These are phyloP conservation scores for Cotesia congregata DNA, from an alignment of 2,888 invertebrate genomes.

Conservation along the genomic window DNA sequence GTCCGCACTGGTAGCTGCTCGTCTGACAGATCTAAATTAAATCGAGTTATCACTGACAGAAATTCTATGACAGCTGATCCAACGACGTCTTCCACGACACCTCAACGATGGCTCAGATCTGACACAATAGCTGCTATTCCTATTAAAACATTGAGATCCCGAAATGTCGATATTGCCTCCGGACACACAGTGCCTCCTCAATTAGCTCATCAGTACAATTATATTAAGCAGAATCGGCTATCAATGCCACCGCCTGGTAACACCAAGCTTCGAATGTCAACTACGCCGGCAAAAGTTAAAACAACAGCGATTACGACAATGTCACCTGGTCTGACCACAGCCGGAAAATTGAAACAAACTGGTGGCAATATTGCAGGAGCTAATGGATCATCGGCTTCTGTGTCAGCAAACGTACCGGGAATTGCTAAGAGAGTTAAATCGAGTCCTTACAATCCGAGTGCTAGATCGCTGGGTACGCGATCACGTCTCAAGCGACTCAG, in stretches of 20 bases:
- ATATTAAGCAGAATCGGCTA: conserved; percentile 61
- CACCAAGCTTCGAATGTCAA: conserved; percentile 56
- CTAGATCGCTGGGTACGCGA: conserved; percentile 63
- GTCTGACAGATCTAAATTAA: conserved; percentile 47
- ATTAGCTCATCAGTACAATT: conserved; percentile 62
- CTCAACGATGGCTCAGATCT: conserved; percentile 68
- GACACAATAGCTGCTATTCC: conserved; percentile 69
- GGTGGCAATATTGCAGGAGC: conserved; percentile 22
- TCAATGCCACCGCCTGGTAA: conserved; percentile 49
- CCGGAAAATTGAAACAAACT: conserved; percentile 45
- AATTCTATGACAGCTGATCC: conserved; percentile 38
- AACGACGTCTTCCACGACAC: conserved; percentile 47
- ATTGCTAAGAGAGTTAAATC: conserved; percentile 64
- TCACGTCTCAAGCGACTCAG: conserved; percentile 67
- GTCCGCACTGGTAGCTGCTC: conserved; percentile 29
- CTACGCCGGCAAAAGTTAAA: conserved; percentile 27
- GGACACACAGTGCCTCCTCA: conserved; percentile 65
- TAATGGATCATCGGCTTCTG: conserved; percentile 27
- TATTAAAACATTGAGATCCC: conserved; percentile 67
- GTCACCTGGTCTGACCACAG: background rate
- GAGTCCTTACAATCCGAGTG: conserved; percentile 60
- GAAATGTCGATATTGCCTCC: conserved; percentile 65
- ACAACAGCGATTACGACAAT: conserved; percentile 39
- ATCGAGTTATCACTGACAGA: conserved; percentile 48
- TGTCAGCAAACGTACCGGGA: conserved; percentile 46